Conservation (phyloP, 2,888 invertebrate genomes). For the Cryptocephalus moraei region DNA sequence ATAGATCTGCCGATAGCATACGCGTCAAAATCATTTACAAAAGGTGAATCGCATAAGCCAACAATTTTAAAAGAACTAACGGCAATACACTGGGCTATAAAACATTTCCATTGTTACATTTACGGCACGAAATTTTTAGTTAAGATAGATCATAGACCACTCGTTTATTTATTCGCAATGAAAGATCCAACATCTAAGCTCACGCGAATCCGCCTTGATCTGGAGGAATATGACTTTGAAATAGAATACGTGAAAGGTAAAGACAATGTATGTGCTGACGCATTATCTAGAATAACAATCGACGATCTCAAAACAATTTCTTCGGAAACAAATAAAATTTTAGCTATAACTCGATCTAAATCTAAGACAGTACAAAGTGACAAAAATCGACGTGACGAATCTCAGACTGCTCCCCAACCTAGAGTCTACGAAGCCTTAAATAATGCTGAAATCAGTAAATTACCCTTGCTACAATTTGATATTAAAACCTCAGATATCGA, state of each 20-base stretch:
- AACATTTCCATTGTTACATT: constrained; percentile 5
- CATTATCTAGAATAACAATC: constrained; percentile 4
- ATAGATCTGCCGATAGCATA: constrained; percentile 10
- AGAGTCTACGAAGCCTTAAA: neutral
- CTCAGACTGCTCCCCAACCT: neutral
- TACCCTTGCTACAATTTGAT: neutral
- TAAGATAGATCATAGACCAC: constrained; percentile 9
- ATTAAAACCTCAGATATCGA: neutral
- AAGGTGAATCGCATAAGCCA: constrained; percentile 5
- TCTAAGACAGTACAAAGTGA: constrained; percentile 1
- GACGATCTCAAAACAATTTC: constrained; percentile 1
- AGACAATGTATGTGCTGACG: constrained; percentile 2
- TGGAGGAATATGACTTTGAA: constrained; percentile 5
- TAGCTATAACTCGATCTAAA: constrained; percentile 5
- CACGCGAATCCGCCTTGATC: constrained; percentile 9
- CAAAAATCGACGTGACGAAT: too few relatives aligned
- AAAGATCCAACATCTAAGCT: constrained; percentile 12
- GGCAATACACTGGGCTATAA: constrained; percentile 10
- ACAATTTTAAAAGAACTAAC: constrained; percentile 7
- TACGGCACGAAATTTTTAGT: constrained; percentile 8
- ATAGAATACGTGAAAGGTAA: constrained; percentile 3
- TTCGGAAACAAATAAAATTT: neutral
- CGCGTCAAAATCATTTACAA: constrained; percentile 6
- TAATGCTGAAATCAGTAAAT: neutral
- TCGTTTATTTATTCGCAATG: constrained; percentile 12